Evolutionary conservation across 2,888 invertebrate genomes (phyloP), one percentile per base, ranked within the genome.

Genomic region (Drepana falcataria): DNA sequence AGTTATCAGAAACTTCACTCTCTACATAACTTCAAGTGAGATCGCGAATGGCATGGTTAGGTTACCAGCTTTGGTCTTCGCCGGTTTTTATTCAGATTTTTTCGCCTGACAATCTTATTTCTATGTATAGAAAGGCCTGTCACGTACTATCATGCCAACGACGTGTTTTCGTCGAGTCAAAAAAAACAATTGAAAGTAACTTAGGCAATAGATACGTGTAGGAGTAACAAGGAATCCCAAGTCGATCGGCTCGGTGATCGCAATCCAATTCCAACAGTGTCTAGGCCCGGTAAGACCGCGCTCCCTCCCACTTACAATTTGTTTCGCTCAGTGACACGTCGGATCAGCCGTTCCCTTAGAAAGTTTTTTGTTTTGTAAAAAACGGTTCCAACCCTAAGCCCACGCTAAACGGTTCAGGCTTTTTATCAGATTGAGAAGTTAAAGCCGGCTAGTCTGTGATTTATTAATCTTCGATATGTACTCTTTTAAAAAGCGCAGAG

Each of bases 221-320:
- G 33, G 40, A 51, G 40, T 40, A 51, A 51, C 51, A 51, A 57
- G 55, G 54, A 54, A 62, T 63, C 55, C 56, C 59, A 60, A 62
- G 51, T 57, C 52, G 56, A 73, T 68, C 69, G 69, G 68, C 66
- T 71, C 66, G 65, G 59, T 68, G 66, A 67, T 69, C 63, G 66
- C 68, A 68, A 75, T 75, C 76, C 74, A 68, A 77, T 77, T 76
- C 34, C 51, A 51, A 3, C 51, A 51, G 51, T 66, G 64, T 58
- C 64, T 61, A 65, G 63, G 68, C 64, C 64, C 61, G 61, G 62
- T 65, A 59, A 61, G 59, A 62, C 60, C 52, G 58, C 61, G 47
- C 59, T 68, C 55, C 60, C 59, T 68, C 55, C 60, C 55, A 65
- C 56, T 67, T 51, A 51, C 51, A 51, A 51, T 51, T 51, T 51